Percentiles rank a stretch among this genome's conserved stretches.
phyloP scores from a whole-genome alignment of 1,140 invertebrate genomes.

The Patella vulgata region DNA sequence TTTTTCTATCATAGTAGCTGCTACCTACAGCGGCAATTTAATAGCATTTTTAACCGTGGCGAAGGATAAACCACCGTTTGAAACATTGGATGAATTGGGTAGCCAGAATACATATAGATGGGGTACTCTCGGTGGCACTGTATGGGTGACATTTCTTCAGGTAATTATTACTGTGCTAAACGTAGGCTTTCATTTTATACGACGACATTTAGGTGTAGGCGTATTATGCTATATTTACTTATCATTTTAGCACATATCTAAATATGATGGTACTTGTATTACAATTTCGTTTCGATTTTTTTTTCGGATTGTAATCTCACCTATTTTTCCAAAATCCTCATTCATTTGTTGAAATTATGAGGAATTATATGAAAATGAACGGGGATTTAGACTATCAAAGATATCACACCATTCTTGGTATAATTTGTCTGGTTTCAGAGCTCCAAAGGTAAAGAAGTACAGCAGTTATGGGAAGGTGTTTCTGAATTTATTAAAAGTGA shows the following conservation, averaged over 20 bases:
- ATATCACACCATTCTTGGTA: no score
- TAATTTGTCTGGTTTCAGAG: no score
- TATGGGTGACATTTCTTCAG: slow-evolving; percentile 12
- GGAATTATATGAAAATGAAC: no score
- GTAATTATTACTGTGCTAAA: not conserved
- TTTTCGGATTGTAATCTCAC: no score
- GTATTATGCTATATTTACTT: not conserved
- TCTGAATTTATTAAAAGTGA: not conserved
- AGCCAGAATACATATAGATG: slow-evolving; percentile 1
- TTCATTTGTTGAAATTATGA: no score
- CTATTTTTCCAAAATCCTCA: no score
- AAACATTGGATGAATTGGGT: slow-evolving; percentile 9
- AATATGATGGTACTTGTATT: no score
- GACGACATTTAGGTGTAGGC: not conserved
- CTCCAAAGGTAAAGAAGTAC: slow-evolving; percentile 3
- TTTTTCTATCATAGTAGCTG: slow-evolving; percentile 15
- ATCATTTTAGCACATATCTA: not conserved
- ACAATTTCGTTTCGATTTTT: no score
- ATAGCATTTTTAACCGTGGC: slow-evolving; percentile 15
- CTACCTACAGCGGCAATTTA: slow-evolving; percentile 19
- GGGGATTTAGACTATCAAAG: no score
- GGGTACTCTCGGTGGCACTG: slow-evolving; percentile 8
- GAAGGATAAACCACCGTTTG: slow-evolving; percentile 11
- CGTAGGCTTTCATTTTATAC: not conserved
- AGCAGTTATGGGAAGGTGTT: slow-evolving; percentile 4